These are phyloP conservation scores for Oxyruncus cristatus DNA, from an alignment of 2,113 vertebrate species.

Conservation along the genomic window DNA sequence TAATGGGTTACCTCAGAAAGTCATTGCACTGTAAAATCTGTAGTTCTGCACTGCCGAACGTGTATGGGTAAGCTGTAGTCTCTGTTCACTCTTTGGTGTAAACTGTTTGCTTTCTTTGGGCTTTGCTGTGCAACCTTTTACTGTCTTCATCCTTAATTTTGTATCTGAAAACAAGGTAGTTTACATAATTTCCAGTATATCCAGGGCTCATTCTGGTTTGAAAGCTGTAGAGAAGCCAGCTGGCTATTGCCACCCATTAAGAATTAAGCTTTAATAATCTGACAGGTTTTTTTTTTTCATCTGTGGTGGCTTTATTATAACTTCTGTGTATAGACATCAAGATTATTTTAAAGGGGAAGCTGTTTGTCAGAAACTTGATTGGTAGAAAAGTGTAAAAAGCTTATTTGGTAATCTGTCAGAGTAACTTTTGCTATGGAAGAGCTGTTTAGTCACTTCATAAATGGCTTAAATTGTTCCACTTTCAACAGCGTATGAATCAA, in stretches of 20 bases:
- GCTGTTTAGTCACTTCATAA: conserved; percentile 10
- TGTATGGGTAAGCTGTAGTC: background rate
- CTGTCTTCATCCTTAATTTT: background rate
- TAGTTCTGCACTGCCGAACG: background rate
- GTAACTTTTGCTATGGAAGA: background rate
- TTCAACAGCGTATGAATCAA: background rate
- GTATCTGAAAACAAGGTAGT: background rate
- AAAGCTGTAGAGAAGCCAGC: background rate
- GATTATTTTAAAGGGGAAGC: background rate
- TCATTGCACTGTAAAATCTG: background rate
- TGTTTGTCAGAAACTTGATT: background rate
- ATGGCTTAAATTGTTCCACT: conserved; percentile 17
- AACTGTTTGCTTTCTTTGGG: background rate
- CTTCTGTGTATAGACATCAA: background rate
- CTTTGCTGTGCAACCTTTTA: background rate
- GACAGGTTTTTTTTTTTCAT: background rate
- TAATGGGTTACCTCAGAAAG: background rate
- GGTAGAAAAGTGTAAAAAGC: background rate
- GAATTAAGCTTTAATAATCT: background rate
- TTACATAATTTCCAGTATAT: background rate
- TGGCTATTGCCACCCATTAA: background rate
- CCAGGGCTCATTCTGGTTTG: background rate
- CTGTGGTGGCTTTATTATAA: background rate
- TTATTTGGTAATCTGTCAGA: background rate
- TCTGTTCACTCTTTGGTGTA: background rate